Evolutionary conservation across 2,888 invertebrate species (phyloP).

Genomic region (Pyrgus malvae): DNA sequence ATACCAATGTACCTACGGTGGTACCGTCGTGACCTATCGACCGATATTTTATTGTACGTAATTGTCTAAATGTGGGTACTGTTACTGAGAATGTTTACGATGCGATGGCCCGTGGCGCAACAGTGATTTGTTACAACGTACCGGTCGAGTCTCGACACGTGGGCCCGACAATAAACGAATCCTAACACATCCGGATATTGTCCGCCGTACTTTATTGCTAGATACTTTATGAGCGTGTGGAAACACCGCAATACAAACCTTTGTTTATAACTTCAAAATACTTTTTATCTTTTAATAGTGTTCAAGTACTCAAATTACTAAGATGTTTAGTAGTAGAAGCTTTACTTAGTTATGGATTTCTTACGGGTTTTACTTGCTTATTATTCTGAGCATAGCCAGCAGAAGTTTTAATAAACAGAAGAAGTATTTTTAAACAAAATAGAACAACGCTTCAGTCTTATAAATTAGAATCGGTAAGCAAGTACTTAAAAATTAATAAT

Average conservation of each 20-base stretch:
- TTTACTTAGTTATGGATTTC: too few species aligned
- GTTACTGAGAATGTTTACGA: conserved; percentile 55
- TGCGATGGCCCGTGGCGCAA: conserved; percentile 54
- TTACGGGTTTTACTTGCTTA: too few species aligned
- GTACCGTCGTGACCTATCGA: conserved; percentile 19
- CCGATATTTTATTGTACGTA: conserved; percentile 32
- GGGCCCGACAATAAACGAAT: conserved; percentile 66
- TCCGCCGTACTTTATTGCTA: conserved; percentile 67
- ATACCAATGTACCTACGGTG: neutral
- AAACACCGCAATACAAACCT: conserved; percentile 47
- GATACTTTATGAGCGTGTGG: conserved; percentile 63
- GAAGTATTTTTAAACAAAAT: too few species aligned
- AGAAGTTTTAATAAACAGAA: too few species aligned
- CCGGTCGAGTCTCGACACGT: conserved; percentile 51
- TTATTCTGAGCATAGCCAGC: too few species aligned
- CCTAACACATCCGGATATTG: conserved; percentile 67
- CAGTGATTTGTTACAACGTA: conserved; percentile 54
- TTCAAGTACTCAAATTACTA: too few species aligned
- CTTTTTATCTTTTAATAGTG: too few species aligned
- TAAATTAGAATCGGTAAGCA: too few species aligned
- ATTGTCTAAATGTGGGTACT: conserved; percentile 45
- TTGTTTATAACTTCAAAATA: conserved; percentile 47
- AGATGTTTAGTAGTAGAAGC: too few species aligned
- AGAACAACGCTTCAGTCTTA: too few species aligned
- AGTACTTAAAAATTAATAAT: too few species aligned